Base-by-base conservation (phyloP, 2,113 vertebrate genomes). In the Xiphophorus hellerii region DNA sequence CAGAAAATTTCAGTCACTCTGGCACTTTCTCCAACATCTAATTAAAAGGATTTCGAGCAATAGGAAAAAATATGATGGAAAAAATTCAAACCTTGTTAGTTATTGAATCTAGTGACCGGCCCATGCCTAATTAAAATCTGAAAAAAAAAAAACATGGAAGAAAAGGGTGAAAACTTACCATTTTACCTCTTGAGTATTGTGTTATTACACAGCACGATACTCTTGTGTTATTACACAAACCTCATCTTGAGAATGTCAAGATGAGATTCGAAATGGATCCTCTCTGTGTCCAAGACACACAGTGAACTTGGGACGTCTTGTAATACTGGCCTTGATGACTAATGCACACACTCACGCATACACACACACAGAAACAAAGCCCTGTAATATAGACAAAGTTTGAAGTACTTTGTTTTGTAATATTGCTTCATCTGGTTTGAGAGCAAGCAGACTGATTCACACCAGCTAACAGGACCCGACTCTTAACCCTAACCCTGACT, bases 361-460 rank as follows among this genome's bases (percentile, higher is more conserved):
- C 17, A 9, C 76, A 80, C 79, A 80, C 48, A 9, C 22, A 54
- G 0, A 54, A 54, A 54, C 48, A 54, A 54, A 20, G 17, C 51
- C 5, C 81, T 92, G 90, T 93, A 91, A 87, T 82, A 90, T 92
- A 91, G 28, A 86, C 76, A 77, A 76, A 83, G 71, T 76, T 64
- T 65, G 77, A 86, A 64, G 63, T 71, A 80, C 44, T 85, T 78
- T 77, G 74, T 90, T 69, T 63, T 88, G 81, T 90, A 89, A 84
- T 83, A 76, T 84, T 84, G 74, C 73, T 90, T 81, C 85, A 86
- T 81, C 81, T 90, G 86, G 85, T 92, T 87, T 84, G 83, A 82
- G 79, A 92, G 73, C 84, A 82, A 93, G 71, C 62, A 86, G 33
- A 91, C 91, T 91, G 91, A 93, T 92, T 92, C 91, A 75, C 91